phyloP scores from a whole-genome alignment of 2,113 vertebrate species.

The Dissostichus mawsoni region DNA sequence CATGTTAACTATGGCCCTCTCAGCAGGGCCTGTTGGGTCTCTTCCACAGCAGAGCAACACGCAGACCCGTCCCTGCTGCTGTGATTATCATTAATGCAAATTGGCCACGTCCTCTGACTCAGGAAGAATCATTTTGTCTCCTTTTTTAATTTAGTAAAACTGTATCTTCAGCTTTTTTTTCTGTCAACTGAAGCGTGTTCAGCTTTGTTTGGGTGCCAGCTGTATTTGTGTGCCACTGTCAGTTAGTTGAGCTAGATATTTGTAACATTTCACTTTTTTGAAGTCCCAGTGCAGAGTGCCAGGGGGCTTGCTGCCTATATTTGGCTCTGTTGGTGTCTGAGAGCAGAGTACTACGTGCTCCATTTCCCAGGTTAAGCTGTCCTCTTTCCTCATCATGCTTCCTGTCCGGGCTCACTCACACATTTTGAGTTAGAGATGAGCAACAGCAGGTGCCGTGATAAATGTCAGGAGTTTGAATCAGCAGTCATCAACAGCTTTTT shows the following conservation, averaged over 20 bases:
- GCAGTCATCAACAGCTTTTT: background rate
- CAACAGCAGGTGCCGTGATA: slow-evolving; percentile 47
- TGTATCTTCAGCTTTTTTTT: background rate
- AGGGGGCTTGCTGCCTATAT: slow-evolving; percentile 47
- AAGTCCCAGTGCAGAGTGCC: slow-evolving; percentile 5
- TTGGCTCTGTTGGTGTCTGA: slow-evolving; percentile 55
- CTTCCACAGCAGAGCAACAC: slow-evolving; percentile 36
- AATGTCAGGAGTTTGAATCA: slow-evolving; percentile 17
- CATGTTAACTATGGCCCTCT: slow-evolving; percentile 64
- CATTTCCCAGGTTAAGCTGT: slow-evolving; percentile 67
- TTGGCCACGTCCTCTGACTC: background rate
- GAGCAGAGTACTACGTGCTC: slow-evolving; percentile 56
- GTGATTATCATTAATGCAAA: background rate
- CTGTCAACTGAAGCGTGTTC: slow-evolving; percentile 7
- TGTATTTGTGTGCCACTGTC: background rate
- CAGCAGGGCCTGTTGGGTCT: slow-evolving; percentile 39
- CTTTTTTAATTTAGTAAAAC: background rate
- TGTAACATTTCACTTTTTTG: slow-evolving; percentile 15
- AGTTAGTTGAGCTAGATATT: background rate
- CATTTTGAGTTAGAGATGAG: slow-evolving; percentile 41
- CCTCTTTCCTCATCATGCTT: slow-evolving; percentile 41
- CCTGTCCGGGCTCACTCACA: slow-evolving; percentile 15
- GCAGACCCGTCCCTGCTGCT: slow-evolving; percentile 23
- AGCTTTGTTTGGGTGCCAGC: slow-evolving; percentile 9
- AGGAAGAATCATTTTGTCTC: background rate